A percentile compares a stretch with the other conserved stretches of the same genome.
Evolutionary conservation across 2,797 vertebrate species (phyloP).

Genomic region (Melanotaenia boesemani): DNA sequence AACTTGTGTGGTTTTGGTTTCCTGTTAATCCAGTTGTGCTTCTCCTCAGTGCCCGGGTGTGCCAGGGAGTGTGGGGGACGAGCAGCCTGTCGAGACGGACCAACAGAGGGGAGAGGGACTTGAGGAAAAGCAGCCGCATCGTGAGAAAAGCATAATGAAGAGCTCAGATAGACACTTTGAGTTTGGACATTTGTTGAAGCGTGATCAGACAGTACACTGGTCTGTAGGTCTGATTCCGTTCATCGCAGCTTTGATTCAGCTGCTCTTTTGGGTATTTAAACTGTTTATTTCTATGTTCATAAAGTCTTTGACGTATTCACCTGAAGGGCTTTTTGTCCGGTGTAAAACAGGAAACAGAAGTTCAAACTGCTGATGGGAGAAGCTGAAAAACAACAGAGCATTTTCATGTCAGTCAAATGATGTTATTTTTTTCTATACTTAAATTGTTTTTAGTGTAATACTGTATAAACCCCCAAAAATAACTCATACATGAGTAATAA

Average conservation of each 20-base stretch:
- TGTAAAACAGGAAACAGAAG: constrained; percentile 6
- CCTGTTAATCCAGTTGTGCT: background rate
- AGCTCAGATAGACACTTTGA: background rate
- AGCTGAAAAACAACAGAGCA: background rate
- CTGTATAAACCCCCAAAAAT: too few relatives aligned
- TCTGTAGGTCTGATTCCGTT: background rate
- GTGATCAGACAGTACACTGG: background rate
- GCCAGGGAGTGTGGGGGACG: constrained; percentile 70
- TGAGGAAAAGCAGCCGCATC: constrained; percentile 87
- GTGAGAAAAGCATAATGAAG: constrained; percentile 85
- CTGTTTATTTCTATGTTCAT: constrained; percentile 4
- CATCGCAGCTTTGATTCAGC: constrained; percentile 3
- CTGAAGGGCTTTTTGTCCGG: background rate
- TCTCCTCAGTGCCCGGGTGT: constrained; percentile 61
- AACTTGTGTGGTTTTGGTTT: background rate
- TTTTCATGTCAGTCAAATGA: background rate
- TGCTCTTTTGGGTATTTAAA: constrained; percentile 13
- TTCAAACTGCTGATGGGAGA: constrained; percentile 1
- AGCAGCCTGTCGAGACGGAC: constrained; percentile 71
- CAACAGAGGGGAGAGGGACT: constrained; percentile 75
- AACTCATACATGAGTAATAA: too few relatives aligned
- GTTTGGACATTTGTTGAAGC: background rate
- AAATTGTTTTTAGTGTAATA: too few relatives aligned
- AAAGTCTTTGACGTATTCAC: background rate
- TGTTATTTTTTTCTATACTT: too few relatives aligned